Evolutionary conservation across 2,113 vertebrate genomes (phyloP).

Genomic region (Maylandia zebra): DNA sequence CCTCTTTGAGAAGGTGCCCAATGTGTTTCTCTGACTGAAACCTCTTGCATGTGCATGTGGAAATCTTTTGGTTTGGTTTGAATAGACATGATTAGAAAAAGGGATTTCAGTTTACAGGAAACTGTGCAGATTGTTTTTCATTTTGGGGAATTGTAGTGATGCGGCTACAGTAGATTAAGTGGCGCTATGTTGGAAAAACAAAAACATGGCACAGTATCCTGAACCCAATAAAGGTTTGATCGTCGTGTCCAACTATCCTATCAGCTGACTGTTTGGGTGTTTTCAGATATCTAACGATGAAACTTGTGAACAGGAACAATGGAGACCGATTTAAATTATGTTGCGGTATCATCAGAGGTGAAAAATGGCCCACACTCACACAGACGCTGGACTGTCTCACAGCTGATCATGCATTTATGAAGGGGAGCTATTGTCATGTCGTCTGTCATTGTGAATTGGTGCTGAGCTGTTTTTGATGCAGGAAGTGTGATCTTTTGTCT

Average conservation of each 20-base stretch:
- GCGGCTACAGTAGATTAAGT: not conserved
- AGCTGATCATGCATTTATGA: not conserved
- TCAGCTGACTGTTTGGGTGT: not conserved
- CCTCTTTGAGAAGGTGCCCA: not conserved
- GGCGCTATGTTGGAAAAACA: not conserved
- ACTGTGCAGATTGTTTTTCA: not conserved
- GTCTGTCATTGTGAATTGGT: not conserved
- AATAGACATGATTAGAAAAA: not conserved
- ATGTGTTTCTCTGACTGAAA: not conserved
- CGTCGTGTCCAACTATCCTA: accelerated
- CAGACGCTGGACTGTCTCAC: not conserved
- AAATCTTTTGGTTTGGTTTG: not conserved
- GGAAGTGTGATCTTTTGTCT: not conserved
- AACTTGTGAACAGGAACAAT: not conserved
- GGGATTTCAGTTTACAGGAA: not conserved
- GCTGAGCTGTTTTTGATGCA: not conserved
- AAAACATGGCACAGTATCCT: not conserved
- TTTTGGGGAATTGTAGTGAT: not conserved
- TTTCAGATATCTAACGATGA: not conserved
- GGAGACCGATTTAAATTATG: not conserved
- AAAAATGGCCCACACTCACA: not conserved
- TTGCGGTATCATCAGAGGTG: not conserved
- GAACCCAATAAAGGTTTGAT: not conserved
- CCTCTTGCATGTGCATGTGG: not conserved
- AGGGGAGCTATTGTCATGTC: not conserved